Base-by-base conservation (phyloP, 2,888 invertebrate species). In the Monopis laevigella region DNA sequence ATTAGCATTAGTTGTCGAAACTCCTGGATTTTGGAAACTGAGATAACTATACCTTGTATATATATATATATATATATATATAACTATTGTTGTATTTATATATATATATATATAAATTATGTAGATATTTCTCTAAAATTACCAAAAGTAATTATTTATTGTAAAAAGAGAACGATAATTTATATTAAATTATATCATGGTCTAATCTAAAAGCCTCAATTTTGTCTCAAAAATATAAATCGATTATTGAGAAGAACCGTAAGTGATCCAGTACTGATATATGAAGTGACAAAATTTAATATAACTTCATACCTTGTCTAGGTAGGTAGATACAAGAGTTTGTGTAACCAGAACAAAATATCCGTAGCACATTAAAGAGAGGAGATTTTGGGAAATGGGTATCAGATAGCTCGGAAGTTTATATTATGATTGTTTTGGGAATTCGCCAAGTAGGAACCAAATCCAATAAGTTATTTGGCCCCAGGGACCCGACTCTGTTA, bases 361-460 rank as follows among this genome's bases (percentile, higher is more conserved):
- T 29, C 14, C 14, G 10, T 29, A 13, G 12, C 7, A 3, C 3
- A 7, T 3, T 13, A 13, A 29, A 29, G 29, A n/a, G n/a, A n/a
- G n/a, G n/a, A n/a, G 4, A 29, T 29, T 29, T 32, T 32, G 16
- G 29, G 17, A 21, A 30, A 29, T 41, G 38, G 32, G 34, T 18
- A 34, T 34, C 1, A 17, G n/a, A 27, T 11, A 16, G 17, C 14
- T 13, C 50, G 50, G 51, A 41, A 48, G 42, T 16, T 17, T 17
- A 58, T 63, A 54, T 68, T 65, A 69, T 61, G 65, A 70, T 72
- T 67, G 74, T 65, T 65, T 71, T 75, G 74, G 77, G 75, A 74
- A 74, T 73, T 56, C 49, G 69, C 73, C 71, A 73, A 68, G 58
- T 58, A 63, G 51, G 54, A 44, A 50, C 53, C 49, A 50, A 28